phyloP scores from a whole-genome alignment of 2,888 invertebrate genomes.

The Muschampia plurimacula region DNA sequence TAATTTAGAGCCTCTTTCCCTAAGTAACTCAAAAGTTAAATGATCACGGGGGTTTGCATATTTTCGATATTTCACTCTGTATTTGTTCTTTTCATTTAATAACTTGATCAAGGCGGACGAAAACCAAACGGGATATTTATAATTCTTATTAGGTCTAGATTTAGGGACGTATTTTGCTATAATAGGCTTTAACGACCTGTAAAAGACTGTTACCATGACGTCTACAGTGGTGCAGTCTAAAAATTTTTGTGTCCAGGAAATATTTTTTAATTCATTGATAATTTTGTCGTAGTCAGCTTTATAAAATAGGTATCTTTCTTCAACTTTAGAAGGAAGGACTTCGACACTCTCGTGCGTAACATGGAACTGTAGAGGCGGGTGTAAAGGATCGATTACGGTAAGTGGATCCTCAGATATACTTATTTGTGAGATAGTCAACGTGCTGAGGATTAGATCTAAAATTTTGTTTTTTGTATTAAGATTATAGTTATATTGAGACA shows the following conservation, averaged over 20 bases:
- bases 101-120: constrained; percentile 26
- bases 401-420: constrained; percentile 2
- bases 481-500: constrained; percentile 5
- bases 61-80: constrained; percentile 35
- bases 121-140: constrained; percentile 41
- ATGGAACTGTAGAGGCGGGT: not conserved
- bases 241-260: not conserved
- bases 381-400: constrained; percentile 2
- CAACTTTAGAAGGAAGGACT: constrained; percentile 2
- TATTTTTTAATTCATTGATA: not conserved
- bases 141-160: constrained; percentile 9
- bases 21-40: constrained; percentile 25
- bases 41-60: constrained; percentile 43
- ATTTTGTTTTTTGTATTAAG: not conserved
- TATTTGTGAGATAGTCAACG: not conserved
- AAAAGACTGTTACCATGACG: not conserved
- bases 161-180: constrained; percentile 25
- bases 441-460: not conserved
- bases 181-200: not conserved
- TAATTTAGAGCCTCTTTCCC: constrained; percentile 17
- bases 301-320: constrained; percentile 1
- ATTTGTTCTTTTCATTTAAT: constrained; percentile 28
- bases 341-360: not conserved
- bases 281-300: constrained; percentile 4
- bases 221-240: not conserved